A percentile compares a stretch with the other conserved stretches of the same genome.
Conservation (phyloP, 2,888 invertebrate genomes). For the Entomobrya multifasciata region DNA sequence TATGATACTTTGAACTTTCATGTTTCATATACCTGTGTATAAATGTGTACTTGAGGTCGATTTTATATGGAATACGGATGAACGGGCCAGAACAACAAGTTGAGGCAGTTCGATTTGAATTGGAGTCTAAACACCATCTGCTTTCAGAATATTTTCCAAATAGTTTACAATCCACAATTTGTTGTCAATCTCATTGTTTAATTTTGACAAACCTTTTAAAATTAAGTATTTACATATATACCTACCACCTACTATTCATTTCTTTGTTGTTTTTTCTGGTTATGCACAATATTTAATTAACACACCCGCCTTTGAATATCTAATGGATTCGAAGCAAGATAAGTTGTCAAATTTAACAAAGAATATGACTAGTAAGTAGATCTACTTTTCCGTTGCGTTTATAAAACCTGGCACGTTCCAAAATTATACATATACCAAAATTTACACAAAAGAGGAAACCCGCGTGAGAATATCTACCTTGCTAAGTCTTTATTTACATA, state of each 20-base stretch:
- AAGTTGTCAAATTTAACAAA: constrained; percentile 32
- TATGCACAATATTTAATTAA: too few species aligned
- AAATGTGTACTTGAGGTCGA: too few species aligned
- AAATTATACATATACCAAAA: neutral
- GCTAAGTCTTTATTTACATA: constrained; percentile 13
- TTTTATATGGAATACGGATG: neutral
- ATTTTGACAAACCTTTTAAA: neutral
- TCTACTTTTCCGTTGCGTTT: neutral
- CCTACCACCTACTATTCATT: too few species aligned
- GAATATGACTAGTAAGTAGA: too few species aligned
- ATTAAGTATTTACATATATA: neutral
- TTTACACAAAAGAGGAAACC: constrained; percentile 22
- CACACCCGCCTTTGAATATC: constrained; percentile 30
- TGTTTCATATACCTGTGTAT: too few species aligned
- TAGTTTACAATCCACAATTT: neutral
- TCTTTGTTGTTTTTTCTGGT: too few species aligned
- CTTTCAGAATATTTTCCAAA: neutral
- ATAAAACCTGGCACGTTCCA: neutral
- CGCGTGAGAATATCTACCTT: neutral
- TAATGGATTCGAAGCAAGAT: constrained; percentile 53
- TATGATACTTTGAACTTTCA: neutral
- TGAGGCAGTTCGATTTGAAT: too few species aligned
- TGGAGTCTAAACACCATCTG: too few species aligned
- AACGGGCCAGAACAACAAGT: too few species aligned
- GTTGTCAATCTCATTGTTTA: neutral